A percentile compares a stretch with the other conserved stretches of the same genome.
Conservation (phyloP, 2,797 vertebrate species). For the Leptoclinus maculatus region DNA sequence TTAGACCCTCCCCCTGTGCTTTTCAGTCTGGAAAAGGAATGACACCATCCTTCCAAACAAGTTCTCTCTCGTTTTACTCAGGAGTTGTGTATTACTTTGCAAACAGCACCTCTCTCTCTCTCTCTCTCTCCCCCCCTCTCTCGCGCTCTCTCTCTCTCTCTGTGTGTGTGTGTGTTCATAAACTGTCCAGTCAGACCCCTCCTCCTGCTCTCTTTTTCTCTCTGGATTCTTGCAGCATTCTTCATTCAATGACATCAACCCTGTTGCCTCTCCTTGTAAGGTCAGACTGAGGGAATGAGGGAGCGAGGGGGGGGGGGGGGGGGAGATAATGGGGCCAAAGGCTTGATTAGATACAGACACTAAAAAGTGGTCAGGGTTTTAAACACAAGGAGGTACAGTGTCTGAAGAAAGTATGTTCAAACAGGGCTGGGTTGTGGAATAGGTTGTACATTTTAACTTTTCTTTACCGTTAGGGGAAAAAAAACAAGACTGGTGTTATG, state of each 20-base stretch:
- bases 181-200: slow-evolving; percentile 65
- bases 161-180: slow-evolving; percentile 55
- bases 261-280: slow-evolving; percentile 89
- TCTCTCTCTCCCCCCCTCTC: slow-evolving; percentile 64
- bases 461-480: slow-evolving; percentile 12
- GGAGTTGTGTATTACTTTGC: slow-evolving; percentile 78
- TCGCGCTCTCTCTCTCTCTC: slow-evolving; percentile 28
- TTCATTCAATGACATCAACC: slow-evolving; percentile 89
- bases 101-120: slow-evolving; percentile 74
- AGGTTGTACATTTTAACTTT: slow-evolving; percentile 20
- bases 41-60: slow-evolving; percentile 87
- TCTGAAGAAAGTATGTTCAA: slow-evolving; percentile 39
- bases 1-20: slow-evolving; percentile 81
- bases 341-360: slow-evolving; percentile 85
- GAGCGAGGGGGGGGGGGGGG: slow-evolving; percentile 73
- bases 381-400: slow-evolving; percentile 44
- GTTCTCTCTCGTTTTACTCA: slow-evolving; percentile 84
- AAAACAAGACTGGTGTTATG: slow-evolving; percentile 7
- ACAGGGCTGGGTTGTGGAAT: slow-evolving; percentile 5
- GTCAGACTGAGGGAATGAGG: slow-evolving; percentile 83
- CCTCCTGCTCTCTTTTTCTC: slow-evolving; percentile 59
- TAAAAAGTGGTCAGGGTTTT: slow-evolving; percentile 59
- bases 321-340: slow-evolving; percentile 80
- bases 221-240: slow-evolving; percentile 88
- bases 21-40: slow-evolving; percentile 83